phyloP scores from a whole-genome alignment of 2,113 vertebrate genomes.

The Ornithorhynchus anatinus region DNA sequence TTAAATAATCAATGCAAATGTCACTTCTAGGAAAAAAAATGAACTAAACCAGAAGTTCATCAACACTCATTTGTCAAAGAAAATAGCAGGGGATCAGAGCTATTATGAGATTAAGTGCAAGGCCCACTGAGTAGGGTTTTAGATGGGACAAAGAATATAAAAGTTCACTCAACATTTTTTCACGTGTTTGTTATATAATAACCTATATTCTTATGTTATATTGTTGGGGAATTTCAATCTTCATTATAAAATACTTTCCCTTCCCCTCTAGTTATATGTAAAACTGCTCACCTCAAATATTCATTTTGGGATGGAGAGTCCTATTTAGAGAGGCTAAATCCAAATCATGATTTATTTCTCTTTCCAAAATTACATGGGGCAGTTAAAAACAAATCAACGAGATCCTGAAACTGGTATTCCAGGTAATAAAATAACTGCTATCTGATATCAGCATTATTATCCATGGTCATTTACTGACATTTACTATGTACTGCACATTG shows the following conservation, averaged over 20 bases:
- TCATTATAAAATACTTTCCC: slow-evolving; percentile 52
- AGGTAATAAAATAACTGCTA: slow-evolving; percentile 16
- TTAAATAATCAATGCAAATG: slow-evolving; percentile 69
- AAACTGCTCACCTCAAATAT: slow-evolving; percentile 30
- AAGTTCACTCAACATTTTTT: slow-evolving; percentile 77
- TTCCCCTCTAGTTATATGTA: slow-evolving; percentile 33
- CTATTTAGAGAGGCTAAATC: slow-evolving; percentile 28
- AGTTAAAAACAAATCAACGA: background rate
- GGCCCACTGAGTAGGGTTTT: slow-evolving; percentile 75
- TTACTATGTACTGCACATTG: no score
- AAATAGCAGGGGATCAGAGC: slow-evolving; percentile 78
- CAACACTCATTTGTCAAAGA: slow-evolving; percentile 81
- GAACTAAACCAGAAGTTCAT: slow-evolving; percentile 75
- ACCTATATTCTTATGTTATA: slow-evolving; percentile 60
- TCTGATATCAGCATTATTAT: no score
- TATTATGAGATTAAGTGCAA: slow-evolving; percentile 88
- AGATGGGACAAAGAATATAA: slow-evolving; percentile 79
- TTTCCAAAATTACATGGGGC: slow-evolving; percentile 18
- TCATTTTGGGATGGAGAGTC: slow-evolving; percentile 34
- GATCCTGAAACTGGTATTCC: slow-evolving; percentile 29
- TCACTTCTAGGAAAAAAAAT: slow-evolving; percentile 58
- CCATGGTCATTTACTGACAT: no score
- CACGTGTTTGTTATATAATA: slow-evolving; percentile 72
- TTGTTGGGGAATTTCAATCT: slow-evolving; percentile 45
- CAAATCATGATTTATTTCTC: slow-evolving; percentile 41